Conservation (phyloP, 2,113 vertebrate species). For the Bufo bufo region DNA sequence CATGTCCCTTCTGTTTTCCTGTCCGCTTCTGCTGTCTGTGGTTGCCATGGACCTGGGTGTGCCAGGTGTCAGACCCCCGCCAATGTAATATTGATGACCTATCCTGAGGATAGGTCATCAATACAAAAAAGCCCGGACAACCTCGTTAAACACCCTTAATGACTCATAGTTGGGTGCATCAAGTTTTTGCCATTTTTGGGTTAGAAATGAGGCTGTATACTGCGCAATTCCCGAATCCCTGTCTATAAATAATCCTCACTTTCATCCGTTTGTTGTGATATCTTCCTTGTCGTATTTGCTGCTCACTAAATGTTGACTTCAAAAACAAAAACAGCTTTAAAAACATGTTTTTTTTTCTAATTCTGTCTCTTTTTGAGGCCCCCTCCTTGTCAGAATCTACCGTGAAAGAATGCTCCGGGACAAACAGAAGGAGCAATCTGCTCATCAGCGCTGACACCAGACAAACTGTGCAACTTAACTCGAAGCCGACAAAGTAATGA, state of each 20-base stretch:
- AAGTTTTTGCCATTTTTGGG: not conserved
- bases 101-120: no score
- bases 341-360: conserved; percentile 26
- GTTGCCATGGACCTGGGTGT: no score
- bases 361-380: not conserved
- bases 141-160: not conserved
- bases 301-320: not conserved
- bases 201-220: no score
- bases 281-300: not conserved
- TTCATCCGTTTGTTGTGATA: not conserved
- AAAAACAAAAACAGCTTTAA: not conserved
- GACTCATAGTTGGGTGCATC: not conserved
- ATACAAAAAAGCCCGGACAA: no score
- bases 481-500: conserved; percentile 34
- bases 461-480: conserved; percentile 40
- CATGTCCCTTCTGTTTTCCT: no score
- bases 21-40: no score
- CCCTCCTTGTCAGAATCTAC: conserved; percentile 8
- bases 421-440: conserved; percentile 39
- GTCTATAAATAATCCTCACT: not conserved
- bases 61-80: no score
- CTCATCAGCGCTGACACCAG: conserved; percentile 46
- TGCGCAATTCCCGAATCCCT: not conserved
- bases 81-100: no score
- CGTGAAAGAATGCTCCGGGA: conserved; percentile 17